Evolutionary conservation across 2,888 invertebrate species (phyloP).

Genomic region (Lasioglossum leucozonium): DNA sequence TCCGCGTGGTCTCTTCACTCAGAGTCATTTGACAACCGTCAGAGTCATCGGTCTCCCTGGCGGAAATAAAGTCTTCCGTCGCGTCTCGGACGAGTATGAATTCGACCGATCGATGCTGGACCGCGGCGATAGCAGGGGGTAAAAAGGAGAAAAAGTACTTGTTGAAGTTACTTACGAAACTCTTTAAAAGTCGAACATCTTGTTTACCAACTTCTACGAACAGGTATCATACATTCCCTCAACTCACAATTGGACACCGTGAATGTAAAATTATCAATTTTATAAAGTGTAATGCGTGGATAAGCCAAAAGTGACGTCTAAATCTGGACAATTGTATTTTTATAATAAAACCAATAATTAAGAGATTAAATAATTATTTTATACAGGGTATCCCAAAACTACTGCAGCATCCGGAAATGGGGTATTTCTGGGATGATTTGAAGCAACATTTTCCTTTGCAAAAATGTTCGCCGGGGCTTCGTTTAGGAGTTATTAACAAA

Average conservation of each 20-base stretch:
- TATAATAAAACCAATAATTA: no score
- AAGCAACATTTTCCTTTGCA: no score
- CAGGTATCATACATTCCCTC: neutral
- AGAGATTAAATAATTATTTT: no score
- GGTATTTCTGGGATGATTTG: no score
- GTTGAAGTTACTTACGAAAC: neutral
- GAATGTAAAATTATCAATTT: no score
- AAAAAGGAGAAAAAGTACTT: neutral
- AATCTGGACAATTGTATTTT: no score
- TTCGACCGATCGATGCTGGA: neutral
- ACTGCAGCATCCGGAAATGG: no score
- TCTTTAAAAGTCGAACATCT: neutral
- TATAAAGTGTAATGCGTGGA: no score
- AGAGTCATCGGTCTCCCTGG: constrained; percentile 7
- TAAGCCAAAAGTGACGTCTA: no score
- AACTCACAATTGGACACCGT: neutral
- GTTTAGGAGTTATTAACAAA: no score
- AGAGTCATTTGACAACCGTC: constrained; percentile 26
- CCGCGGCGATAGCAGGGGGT: neutral
- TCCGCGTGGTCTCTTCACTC: neutral
- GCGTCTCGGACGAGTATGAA: constrained; percentile 17
- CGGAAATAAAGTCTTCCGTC: constrained; percentile 18
- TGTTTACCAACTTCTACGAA: neutral
- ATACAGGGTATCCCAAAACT: no score
- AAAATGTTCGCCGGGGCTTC: no score